phyloP scores from a whole-genome alignment of 1,140 invertebrate species.

The Onthophagus taurus region DNA sequence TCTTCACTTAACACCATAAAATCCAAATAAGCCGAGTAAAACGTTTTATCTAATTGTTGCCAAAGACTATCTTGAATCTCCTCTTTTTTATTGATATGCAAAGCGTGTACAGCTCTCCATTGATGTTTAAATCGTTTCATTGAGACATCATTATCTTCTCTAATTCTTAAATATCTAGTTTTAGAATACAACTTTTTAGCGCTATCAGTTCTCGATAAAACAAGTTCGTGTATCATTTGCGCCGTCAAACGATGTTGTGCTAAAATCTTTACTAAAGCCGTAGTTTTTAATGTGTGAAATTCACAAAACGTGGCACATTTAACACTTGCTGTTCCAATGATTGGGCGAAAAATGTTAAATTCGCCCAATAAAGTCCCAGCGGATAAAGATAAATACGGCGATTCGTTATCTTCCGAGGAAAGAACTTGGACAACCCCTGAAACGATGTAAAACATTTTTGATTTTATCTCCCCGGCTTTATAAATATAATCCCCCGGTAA shows the following conservation, averaged over 20 bases:
- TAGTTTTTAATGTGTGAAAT: constrained; percentile 38
- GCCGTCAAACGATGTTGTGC: not conserved
- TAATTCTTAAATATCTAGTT: not conserved
- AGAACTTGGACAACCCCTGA: constrained; percentile 36
- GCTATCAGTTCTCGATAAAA: not conserved
- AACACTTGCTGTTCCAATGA: constrained; percentile 2
- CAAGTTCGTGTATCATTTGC: not conserved
- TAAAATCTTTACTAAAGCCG: constrained; percentile 37
- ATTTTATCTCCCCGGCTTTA: constrained; percentile 38
- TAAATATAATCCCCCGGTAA: constrained; percentile 40
- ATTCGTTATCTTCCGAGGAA: constrained; percentile 35
- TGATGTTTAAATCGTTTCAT: not conserved
- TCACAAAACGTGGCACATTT: constrained; percentile 39
- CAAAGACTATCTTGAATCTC: not conserved
- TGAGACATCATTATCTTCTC: not conserved
- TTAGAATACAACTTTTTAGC: not conserved
- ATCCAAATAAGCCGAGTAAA: constrained; percentile 7
- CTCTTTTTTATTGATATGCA: not conserved
- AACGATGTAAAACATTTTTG: constrained; percentile 40
- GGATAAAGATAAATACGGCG: constrained; percentile 40
- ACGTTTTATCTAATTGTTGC: constrained; percentile 6
- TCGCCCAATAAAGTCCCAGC: constrained; percentile 41
- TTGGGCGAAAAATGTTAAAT: constrained; percentile 18
- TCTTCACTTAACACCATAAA: constrained; percentile 10
- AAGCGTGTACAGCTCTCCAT: not conserved